A percentile compares a stretch with the other conserved stretches of the same genome.
Conservation (phyloP, 2,113 vertebrate genomes). For the Pelmatolapia mariae region DNA sequence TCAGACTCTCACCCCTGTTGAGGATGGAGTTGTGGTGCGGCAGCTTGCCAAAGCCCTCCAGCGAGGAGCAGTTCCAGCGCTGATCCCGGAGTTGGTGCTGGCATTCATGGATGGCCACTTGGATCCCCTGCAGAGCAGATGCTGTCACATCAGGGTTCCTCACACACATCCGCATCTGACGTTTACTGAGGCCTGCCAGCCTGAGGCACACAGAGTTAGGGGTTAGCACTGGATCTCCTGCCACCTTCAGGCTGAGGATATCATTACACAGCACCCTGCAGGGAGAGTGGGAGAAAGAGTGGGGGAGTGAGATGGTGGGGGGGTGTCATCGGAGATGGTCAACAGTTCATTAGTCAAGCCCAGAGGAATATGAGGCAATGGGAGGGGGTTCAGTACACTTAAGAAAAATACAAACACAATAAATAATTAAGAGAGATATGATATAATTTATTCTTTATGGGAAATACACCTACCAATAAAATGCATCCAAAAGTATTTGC, state of each 20-base stretch:
- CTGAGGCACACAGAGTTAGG: conserved; percentile 86
- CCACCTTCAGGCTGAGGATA: conserved; percentile 86
- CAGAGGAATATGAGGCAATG: neutral
- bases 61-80: conserved; percentile 89
- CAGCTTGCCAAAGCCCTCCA: conserved; percentile 80
- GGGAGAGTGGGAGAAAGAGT: neutral
- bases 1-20: conserved; percentile 78
- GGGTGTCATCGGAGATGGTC: conserved; percentile 1
- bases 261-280: conserved; percentile 83
- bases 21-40: conserved; percentile 85
- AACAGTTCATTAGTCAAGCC: conserved; percentile 40
- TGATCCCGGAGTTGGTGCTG: conserved; percentile 86
- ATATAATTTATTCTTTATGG: neutral
- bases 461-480: neutral
- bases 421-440: neutral
- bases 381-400: neutral
- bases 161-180: conserved; percentile 84
- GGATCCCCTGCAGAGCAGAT: conserved; percentile 89
- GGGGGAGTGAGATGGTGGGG: neutral
- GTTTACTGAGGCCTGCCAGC: conserved; percentile 81
- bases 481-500: neutral
- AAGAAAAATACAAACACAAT: neutral
- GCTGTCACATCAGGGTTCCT: conserved; percentile 88
- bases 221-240: conserved; percentile 83
- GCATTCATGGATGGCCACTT: conserved; percentile 88